Evolutionary conservation across 2,888 invertebrate genomes (phyloP), one percentile per base, ranked within the genome.

Genomic region (Drosophila colorata): DNA sequence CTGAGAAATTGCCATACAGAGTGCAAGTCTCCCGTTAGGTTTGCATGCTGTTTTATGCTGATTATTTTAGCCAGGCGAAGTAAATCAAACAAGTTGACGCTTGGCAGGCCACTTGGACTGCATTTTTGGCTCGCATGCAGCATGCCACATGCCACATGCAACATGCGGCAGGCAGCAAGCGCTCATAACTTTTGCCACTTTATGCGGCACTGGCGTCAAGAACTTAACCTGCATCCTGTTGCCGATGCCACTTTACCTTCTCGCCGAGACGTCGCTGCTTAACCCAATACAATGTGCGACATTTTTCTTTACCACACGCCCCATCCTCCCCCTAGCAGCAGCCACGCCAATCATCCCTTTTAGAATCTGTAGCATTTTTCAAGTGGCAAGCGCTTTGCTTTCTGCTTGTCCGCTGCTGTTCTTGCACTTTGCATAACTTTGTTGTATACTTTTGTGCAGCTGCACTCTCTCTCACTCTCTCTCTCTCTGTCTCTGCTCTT

Each of bases 41-140:
- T 47, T 56, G 37, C 49, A 47, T 20, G n/a, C 44, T 69, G 13
- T 56, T 65, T 46, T 63, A 49, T 60, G 77, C 65, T 78, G 81
- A 78, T 87, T 87, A 80, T 80, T 78, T 85, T 49, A 61, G 60
- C 56, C 66, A 18, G 44, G 31, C 64, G 41, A 86, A 67, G 74
- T 83, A 88, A 88, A 83, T 83, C 87, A 83, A 88, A 88, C 69
- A 80, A 88, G 89, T 88, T 88, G 83, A 84, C 83, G 87, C 77
- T 80, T 88, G 69, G 59, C 69, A 66, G 58, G 49, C 64, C 66
- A 69, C 68, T 80, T 72, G 79, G 59, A 78, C 74, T 68, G 57
- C 44, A 74, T 61, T 63, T 63, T 53, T 49, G 49, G 48, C 23
- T 33, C 23, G 33, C 70, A 60, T 77, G 81, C 67, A 25, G 13